Base-by-base conservation (phyloP, 2,797 vertebrate genomes). In the Coreius guichenoti region DNA sequence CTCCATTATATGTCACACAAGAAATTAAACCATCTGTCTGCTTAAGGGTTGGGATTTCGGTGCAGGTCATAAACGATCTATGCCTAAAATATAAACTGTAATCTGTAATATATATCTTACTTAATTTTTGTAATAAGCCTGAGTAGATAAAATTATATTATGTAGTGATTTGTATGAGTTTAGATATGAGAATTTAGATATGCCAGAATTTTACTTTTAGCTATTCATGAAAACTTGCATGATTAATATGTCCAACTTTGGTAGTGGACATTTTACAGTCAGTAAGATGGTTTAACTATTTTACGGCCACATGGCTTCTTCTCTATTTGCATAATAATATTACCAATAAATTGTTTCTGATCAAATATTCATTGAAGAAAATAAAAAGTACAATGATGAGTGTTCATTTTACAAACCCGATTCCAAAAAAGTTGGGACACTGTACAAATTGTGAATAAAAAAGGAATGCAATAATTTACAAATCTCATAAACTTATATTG, bases 131-230 rank as follows among this genome's bases (percentile, higher is more conserved):
- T 26, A 39, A 54, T 83, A 67, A 21, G 58, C 17, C 70, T 43
- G 23, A 33, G 47, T 43, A 49, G 58, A 75, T 43, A 19, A 36
- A 81, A 67, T 39, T 0, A 11, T 39, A 43, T 65, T 21, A 83
- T 67, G 9, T 23, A 75, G 61, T 75, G 43, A 75, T 65, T n/a
- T 65, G 29, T 14, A 75, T 31, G 13, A 19, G 65, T 79, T 31
- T 80, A 61, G 36, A 78, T 43, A 11, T 12, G 29, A 78, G 9
- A 78, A 47, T 70, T 63, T 29, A 83, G n/a, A 83, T 75, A 63
- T 49, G 58, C 9, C 29, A 19, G 17, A 14, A 47, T 51, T 4
- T 49, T 16, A 45, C 56, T 49, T 79, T 73, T 14, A 45, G 12
- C 4, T 45, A 23, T 81, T 78, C 36, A 36, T 61, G 68, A 63